A percentile compares a stretch with the other conserved stretches of the same genome.
These are phyloP conservation scores for Leucozona laternaria DNA, from an alignment of 2,888 invertebrate genomes.

Conservation along the genomic window DNA sequence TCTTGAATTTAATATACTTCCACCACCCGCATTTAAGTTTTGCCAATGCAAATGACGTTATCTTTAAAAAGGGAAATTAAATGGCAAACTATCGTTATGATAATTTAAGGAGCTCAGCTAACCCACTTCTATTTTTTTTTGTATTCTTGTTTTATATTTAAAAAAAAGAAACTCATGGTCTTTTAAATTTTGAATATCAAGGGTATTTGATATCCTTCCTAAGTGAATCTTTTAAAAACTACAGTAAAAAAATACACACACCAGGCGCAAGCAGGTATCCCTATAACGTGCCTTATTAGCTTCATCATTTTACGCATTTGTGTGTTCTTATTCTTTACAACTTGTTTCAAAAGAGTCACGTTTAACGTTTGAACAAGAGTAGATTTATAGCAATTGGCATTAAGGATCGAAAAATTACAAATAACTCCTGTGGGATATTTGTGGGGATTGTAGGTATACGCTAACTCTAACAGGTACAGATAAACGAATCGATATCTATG, in stretches of 20 bases:
- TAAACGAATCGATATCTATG: conserved; percentile 26
- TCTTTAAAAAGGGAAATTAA: conserved; percentile 25
- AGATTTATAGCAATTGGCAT: conserved; percentile 8
- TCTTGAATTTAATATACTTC: conserved; percentile 26
- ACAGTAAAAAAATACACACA: conserved; percentile 8
- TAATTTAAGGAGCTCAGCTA: background rate
- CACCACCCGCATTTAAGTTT: conserved; percentile 57
- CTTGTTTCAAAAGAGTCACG: conserved; percentile 71
- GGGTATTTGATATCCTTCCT: background rate
- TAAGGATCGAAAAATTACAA: conserved; percentile 40
- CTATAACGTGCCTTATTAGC: conserved; percentile 82
- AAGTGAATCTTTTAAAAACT: conserved; percentile 1
- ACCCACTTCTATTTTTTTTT: background rate
- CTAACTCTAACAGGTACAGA: background rate
- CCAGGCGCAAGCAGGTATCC: conserved; percentile 45
- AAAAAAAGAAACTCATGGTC: background rate
- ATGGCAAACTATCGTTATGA: background rate
- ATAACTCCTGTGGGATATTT: conserved; percentile 30
- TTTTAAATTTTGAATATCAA: conserved; percentile 36
- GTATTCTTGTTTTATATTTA: conserved; percentile 12
- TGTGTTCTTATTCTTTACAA: conserved; percentile 60
- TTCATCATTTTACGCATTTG: conserved; percentile 78
- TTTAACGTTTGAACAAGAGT: conserved; percentile 43
- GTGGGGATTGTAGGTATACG: rapidly evolving
- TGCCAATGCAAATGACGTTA: conserved; percentile 64